Evolutionary conservation across 2,888 invertebrate genomes (phyloP), one percentile per base, ranked within the genome.

Genomic region (Nomada flava): DNA sequence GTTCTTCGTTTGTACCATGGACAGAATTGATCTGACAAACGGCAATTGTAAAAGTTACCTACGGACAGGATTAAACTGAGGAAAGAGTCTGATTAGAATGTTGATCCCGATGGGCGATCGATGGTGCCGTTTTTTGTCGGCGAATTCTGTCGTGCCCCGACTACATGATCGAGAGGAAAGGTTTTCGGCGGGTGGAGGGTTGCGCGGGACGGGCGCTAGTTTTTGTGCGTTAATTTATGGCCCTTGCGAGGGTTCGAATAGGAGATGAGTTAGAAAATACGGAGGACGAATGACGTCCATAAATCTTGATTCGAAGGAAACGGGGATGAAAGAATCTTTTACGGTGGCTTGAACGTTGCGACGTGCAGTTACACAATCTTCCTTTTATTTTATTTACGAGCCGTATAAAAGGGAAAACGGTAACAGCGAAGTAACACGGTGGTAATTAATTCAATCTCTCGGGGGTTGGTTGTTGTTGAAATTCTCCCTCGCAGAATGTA

Each of bases 51-150:
- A 23, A 42, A 29, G 47, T 36, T 52, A 55, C 36, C 64, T 23
- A 53, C 36, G 26, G 18, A 23, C 20, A 26, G 62, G 20, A 67
- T 62, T 62, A 60, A 65, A 63, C 47, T 44, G 42, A 20, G 26
- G 23, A 15, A 55, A 55, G n/a, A 36, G 42, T 20, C 63, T 47
- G 80, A 63, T 69, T 64, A 68, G 79, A 73, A 79, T 79, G 80
- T 81, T 78, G 79, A 81, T 78, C 52, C 64, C 68, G 52, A 13
- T 1, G 36, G 26, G n/a, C 53, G 79, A 69, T 81, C 73, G 79
- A 79, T 77, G 60, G 44, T 42, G 23, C 5, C 36, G 36, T 52
- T 65, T 71, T 68, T 67, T 72, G 20, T 52, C 52, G 15, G 26
- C 11, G 29, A 53, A 52, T 64, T 36, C 52, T n/a, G 42, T 63